Base-by-base conservation (phyloP, 2,888 invertebrate genomes). In the Hypercompe scribonia region DNA sequence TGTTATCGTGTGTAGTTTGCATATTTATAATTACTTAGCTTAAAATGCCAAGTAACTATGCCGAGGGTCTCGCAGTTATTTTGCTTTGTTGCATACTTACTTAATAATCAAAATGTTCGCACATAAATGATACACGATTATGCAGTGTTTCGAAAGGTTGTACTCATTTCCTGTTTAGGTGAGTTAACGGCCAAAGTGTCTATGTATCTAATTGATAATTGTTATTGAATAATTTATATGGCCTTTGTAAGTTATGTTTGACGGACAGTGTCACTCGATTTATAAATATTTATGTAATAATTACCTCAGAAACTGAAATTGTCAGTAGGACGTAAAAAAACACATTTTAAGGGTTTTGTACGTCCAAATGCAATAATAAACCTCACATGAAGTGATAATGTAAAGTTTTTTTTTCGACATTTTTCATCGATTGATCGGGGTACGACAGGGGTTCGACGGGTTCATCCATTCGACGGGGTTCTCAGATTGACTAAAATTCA, bases 101-200 rank as follows among this genome's bases (percentile, higher is more conserved):
- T 81, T 61, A 11, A 34, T 69, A 74, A 75, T 75, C 71, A 68
- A 75, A 34, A 70, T 61, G 66, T 77, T 82, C 84, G 68, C 84
- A 80, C 81, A 80, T 71, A 68, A 54, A 61, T 68, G 66, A 58
- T 61, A 42, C 11, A 24, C 46, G 21, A 61, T 61, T 21, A 67
- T 63, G 50, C 68, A n/a, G 13, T 24, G 50, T 42, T 71, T 39
- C 54, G 68, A 46, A 68, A 71, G 68, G 63, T 39, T 50, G 61
- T 61, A 24, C 36, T 54, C 28, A 67, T 61, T 73, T 73, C 73
- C 73, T 70, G 50, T 64, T 70, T 70, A 61, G 39, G 67, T 70
- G 64, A 70, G 36, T 36, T 46, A 46, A 67, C 11, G 21, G 42
- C 21, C 65, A 69, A 46, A 42, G 36, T 65, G n/a, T n/a, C n/a